Base-by-base conservation (phyloP, 1,140 invertebrate species). In the Drosophila ananassae region DNA sequence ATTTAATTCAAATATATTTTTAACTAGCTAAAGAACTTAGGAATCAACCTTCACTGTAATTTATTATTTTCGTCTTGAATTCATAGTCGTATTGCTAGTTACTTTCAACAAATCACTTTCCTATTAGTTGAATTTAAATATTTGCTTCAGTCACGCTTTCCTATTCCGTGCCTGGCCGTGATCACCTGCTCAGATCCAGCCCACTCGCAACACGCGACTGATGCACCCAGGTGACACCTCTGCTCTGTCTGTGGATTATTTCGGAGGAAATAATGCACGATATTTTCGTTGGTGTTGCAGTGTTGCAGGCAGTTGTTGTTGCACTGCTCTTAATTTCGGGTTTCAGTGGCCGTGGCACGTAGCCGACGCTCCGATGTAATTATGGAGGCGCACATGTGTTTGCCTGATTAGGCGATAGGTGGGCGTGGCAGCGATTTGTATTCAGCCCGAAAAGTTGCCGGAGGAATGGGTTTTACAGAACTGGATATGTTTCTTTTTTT, bases 301-400 rank as follows among this genome's bases (percentile, higher is more conserved):
- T 63, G 62, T 25, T 60, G 75, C 47, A 51, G 47, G 21, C 53
- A 28, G 66, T 56, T 58, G 54, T 37, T 48, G 73, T 48, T 68
- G 73, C 51, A 74, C 46, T 79, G 76, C 83, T 89, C 83, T 89
- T 89, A 89, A 89, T 89, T 89, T 89, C 28, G 73, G 83, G 83
- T 89, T 89, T 89, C 83, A 67, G 59, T 89, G 75, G 55, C 79
- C 59, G 52, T 13, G 47, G 60, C 79, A 89, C 84, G 83, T 89
- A 89, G 54, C 58, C 32, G 60, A 64, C 47, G 68, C 72, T 76
- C 55, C 76, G 61, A 77, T 79, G 84, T 89, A 89, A 89, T 89
- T 89, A 89, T 79, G 76, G 72, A 57, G 84, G 84, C 64, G 71
- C 83, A 82, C 83, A 89, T 87, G 83, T 89, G 83, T 89, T 89